phyloP scores from a whole-genome alignment of 2,797 vertebrate species.

The Brachyalestes nurse region DNA sequence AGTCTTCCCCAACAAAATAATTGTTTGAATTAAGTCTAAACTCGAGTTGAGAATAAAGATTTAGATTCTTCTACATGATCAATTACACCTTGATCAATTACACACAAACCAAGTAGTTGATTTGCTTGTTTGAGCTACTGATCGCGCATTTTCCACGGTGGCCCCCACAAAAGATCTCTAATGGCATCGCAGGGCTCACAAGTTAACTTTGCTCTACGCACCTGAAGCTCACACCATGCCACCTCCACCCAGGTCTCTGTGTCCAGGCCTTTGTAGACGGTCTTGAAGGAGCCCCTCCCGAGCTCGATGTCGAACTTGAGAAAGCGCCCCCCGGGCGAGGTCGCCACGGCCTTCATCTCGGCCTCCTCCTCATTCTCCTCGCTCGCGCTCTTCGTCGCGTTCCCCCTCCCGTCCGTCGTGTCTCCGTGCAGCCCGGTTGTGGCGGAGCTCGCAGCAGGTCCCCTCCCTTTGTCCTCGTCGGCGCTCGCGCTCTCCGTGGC shows the following conservation, averaged over 20 bases:
- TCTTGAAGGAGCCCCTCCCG: conserved; percentile 86
- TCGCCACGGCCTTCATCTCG: conserved; percentile 95
- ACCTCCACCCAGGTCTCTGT: conserved; percentile 98
- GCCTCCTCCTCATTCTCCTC: conserved; percentile 96
- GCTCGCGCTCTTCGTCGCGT: conserved; percentile 69
- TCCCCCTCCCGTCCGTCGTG: conserved; percentile 71
- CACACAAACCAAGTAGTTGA: no score
- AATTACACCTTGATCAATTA: neutral
- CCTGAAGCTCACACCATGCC: conserved; percentile 98
- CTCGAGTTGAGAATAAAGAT: neutral
- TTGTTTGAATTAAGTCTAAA: no score
- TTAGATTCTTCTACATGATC: neutral
- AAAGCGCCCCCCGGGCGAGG: conserved; percentile 92
- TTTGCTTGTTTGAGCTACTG: neutral
- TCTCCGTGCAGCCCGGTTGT: conserved; percentile 62
- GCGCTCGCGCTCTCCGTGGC: conserved; percentile 73
- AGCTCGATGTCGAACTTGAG: conserved; percentile 98
- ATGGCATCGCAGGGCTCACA: no score
- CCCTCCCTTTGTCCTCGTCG: conserved; percentile 79
- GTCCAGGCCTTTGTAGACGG: conserved; percentile 85
- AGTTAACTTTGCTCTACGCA: conserved; percentile 64
- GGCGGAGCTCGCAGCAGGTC: conserved; percentile 50
- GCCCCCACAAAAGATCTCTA: no score
- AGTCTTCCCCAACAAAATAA: neutral
- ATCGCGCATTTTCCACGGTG: no score